phyloP scores from a whole-genome alignment of 2,888 invertebrate species.

The Morpho achilles region DNA sequence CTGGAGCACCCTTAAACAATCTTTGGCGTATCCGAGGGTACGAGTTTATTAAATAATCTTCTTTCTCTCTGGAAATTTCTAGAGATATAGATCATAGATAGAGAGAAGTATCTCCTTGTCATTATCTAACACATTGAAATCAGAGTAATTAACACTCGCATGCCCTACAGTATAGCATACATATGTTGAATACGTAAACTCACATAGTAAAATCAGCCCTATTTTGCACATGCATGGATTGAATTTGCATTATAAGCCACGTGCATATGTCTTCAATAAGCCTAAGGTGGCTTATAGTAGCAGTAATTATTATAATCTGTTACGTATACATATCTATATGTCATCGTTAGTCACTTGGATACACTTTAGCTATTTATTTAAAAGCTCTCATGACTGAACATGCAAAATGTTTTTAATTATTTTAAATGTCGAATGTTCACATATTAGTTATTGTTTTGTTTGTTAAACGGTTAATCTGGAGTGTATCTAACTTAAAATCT shows the following conservation, averaged over 20 bases:
- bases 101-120: not conserved
- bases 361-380: not conserved
- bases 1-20: too few species aligned
- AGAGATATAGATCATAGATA: too few species aligned
- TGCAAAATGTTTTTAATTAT: too few species aligned
- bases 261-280: conserved; percentile 30
- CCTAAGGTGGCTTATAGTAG: conserved; percentile 22
- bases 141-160: conserved; percentile 3
- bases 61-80: too few species aligned
- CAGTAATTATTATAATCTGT: conserved; percentile 55
- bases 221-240: conserved; percentile 9
- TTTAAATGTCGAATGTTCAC: too few species aligned
- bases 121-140: not conserved
- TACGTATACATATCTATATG: conserved; percentile 33
- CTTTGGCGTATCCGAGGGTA: too few species aligned
- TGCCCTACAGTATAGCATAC: not conserved
- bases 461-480: too few species aligned
- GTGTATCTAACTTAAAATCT: too few species aligned
- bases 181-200: not conserved
- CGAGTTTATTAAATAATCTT: too few species aligned
- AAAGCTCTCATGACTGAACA: not conserved
- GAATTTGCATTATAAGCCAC: conserved; percentile 26
- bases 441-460: too few species aligned
- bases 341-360: conserved; percentile 7
- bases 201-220: too few species aligned